Percentiles rank a stretch among this genome's conserved stretches.
These are phyloP conservation scores for Chaetodon trifascialis DNA, from an alignment of 2,113 vertebrate genomes.

Conservation along the genomic window DNA sequence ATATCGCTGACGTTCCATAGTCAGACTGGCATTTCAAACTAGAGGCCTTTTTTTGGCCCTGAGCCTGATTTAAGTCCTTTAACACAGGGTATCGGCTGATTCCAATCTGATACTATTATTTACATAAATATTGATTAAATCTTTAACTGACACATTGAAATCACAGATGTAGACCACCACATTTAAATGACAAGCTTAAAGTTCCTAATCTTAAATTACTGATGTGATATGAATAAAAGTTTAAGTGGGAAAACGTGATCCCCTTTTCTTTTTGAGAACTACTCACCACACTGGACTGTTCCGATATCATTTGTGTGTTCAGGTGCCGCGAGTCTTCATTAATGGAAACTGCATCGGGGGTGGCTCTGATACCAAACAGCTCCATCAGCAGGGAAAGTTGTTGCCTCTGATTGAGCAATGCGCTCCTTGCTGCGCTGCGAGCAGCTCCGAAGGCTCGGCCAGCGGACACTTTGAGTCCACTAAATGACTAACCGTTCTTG, in stretches of 20 bases:
- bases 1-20: not conserved
- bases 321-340: conserved; percentile 97
- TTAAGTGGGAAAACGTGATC: not conserved
- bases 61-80: not conserved
- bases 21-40: not conserved
- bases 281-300: not conserved
- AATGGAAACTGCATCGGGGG: conserved; percentile 95
- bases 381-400: conserved; percentile 92
- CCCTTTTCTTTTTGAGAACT: not conserved
- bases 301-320: conserved; percentile 7
- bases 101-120: too few relatives aligned
- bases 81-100: not conserved
- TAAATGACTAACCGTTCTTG: conserved; percentile 77
- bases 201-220: not conserved
- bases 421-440: conserved; percentile 77
- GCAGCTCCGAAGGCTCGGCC: conserved; percentile 72
- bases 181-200: not conserved
- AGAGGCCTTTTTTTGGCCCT: not conserved
- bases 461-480: conserved; percentile 65
- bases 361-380: conserved; percentile 89
- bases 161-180: not conserved
- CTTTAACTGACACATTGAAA: not conserved
- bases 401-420: conserved; percentile 90
- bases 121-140: not conserved
- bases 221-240: not conserved